phyloP scores from a whole-genome alignment of 1,140 invertebrate species.

The Eulimnadia texana region DNA sequence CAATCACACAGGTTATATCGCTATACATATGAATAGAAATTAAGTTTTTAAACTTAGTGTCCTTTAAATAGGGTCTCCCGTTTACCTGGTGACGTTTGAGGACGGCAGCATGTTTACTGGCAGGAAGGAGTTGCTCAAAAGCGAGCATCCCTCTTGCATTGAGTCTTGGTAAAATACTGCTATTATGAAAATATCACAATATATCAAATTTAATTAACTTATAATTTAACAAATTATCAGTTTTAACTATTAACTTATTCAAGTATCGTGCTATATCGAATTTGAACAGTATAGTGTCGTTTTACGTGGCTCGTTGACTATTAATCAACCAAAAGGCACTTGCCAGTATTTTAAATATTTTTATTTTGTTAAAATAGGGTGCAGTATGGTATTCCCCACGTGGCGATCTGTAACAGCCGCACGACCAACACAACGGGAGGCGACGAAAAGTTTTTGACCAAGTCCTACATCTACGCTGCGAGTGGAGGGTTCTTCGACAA shows the following conservation, averaged over 20 bases:
- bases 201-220: background rate
- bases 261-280: too few relatives aligned
- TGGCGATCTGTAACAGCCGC: background rate
- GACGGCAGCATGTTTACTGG: background rate
- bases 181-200: background rate
- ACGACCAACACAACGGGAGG: background rate
- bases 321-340: too few relatives aligned
- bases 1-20: background rate
- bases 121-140: background rate
- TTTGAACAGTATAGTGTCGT: too few relatives aligned
- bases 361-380: background rate
- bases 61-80: background rate
- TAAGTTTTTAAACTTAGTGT: background rate
- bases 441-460: background rate
- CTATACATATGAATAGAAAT: too few relatives aligned
- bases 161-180: background rate
- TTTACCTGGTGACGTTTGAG: background rate
- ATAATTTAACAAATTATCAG: too few relatives aligned
- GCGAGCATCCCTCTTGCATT: background rate
- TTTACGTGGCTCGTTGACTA: too few relatives aligned
- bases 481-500: constrained; percentile 38
- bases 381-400: constrained; percentile 5
- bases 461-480: constrained; percentile 20
- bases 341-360: too few relatives aligned
- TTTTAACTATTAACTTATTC: too few relatives aligned